These are phyloP conservation scores for Tyrannus savana DNA, from an alignment of 2,113 vertebrate genomes.

Conservation along the genomic window DNA sequence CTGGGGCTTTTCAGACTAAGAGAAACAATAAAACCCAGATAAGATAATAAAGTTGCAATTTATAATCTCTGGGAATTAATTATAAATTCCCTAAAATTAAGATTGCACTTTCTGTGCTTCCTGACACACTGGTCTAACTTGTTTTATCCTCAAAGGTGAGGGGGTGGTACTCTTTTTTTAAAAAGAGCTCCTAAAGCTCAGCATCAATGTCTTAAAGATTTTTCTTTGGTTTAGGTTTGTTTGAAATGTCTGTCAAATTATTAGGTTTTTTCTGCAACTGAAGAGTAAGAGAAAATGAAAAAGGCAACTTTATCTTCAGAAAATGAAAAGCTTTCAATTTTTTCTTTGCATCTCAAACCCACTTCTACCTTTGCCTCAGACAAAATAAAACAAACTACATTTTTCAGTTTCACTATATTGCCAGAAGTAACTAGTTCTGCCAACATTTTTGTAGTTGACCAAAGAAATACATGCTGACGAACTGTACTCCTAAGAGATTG, in stretches of 20 bases:
- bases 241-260: neutral
- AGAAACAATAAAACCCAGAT: neutral
- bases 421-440: neutral
- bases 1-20: neutral
- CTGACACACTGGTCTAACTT: neutral
- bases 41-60: neutral
- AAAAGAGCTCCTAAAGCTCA: neutral
- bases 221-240: neutral
- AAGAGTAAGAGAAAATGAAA: neutral
- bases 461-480: neutral
- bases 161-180: neutral
- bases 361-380: neutral
- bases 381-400: neutral
- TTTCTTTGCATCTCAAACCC: neutral
- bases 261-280: neutral
- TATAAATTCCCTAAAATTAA: neutral
- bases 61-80: neutral
- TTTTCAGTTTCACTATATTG: neutral
- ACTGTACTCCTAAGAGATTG: neutral
- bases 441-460: neutral
- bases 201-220: neutral
- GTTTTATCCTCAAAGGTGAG: neutral
- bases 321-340: neutral
- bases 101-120: neutral
- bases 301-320: neutral